Evolutionary conservation across 2,797 vertebrate species (phyloP).

Genomic region (Cichlasoma orientale): DNA sequence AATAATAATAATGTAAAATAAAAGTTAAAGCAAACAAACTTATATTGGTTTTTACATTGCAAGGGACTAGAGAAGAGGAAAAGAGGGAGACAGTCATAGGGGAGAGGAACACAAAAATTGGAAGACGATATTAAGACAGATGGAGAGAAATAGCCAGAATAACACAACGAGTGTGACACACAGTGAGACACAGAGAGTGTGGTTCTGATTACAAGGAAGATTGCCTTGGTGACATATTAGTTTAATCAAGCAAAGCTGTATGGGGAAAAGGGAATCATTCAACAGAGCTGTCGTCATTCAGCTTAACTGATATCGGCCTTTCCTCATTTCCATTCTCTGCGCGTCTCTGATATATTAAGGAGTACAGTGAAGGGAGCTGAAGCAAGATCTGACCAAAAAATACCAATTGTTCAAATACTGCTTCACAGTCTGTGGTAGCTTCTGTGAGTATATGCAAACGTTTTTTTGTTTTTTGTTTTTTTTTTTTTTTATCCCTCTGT

Average conservation of each 20-base stretch:
- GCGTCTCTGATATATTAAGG: conserved; percentile 25
- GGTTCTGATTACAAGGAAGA: conserved; percentile 44
- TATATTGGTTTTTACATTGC: neutral
- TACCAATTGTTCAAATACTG: conserved; percentile 6
- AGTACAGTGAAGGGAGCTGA: neutral
- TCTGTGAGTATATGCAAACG: neutral
- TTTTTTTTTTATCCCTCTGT: neutral
- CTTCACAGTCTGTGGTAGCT: neutral
- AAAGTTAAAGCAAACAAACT: neutral
- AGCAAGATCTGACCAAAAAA: conserved; percentile 11
- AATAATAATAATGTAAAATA: neutral
- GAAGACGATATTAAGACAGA: conserved; percentile 28
- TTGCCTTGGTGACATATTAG: conserved; percentile 61
- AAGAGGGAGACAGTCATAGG: neutral
- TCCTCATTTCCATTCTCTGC: conserved; percentile 26
- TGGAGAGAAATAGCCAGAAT: conserved; percentile 19
- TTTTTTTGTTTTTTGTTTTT: neutral
- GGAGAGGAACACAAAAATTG: conserved; percentile 10
- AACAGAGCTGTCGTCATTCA: conserved; percentile 33
- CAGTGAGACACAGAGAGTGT: conserved; percentile 1
- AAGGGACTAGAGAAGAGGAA: neutral
- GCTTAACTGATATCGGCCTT: conserved; percentile 23
- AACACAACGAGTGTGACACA: neutral
- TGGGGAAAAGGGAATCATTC: conserved; percentile 25
- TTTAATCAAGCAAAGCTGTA: conserved; percentile 58